Percentiles rank a stretch among this genome's conserved stretches.
These are phyloP conservation scores for Sander vitreus DNA, from an alignment of 2,113 vertebrate genomes.

Conservation along the genomic window DNA sequence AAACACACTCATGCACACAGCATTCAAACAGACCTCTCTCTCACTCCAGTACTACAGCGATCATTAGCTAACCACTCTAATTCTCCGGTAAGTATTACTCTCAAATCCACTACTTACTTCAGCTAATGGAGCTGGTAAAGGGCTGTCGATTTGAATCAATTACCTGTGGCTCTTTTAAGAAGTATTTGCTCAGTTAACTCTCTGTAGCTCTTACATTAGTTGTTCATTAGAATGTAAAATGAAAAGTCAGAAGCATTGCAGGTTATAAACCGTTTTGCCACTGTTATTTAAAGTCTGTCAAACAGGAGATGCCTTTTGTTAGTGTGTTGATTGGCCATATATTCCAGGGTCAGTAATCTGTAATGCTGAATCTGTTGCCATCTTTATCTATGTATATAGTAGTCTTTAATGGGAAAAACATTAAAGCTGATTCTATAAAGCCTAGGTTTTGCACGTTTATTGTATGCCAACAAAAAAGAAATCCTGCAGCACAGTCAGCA, in stretches of 20 bases:
- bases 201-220: not conserved
- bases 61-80: slow-evolving; percentile 51
- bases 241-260: not conserved
- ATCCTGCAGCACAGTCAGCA: not conserved
- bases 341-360: slow-evolving; percentile 8
- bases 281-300: slow-evolving; percentile 5
- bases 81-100: slow-evolving; percentile 59
- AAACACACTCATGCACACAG: slow-evolving; percentile 32
- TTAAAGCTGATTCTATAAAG: not conserved
- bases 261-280: not conserved
- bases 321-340: not conserved
- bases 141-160: slow-evolving; percentile 14
- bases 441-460: not conserved
- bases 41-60: slow-evolving; percentile 39
- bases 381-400: not conserved
- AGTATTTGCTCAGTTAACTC: not conserved
- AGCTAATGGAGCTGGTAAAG: slow-evolving; percentile 5
- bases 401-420: not conserved
- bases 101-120: slow-evolving; percentile 23
- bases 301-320: not conserved
- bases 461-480: not conserved
- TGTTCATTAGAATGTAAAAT: not conserved
- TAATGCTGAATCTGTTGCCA: not conserved
- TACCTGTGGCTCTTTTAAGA: slow-evolving; percentile 1
- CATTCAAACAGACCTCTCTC: slow-evolving; percentile 39